A percentile compares a stretch with the other conserved stretches of the same genome.
phyloP scores from a whole-genome alignment of 2,888 invertebrate species.

The Ectemnius cavifrons region DNA sequence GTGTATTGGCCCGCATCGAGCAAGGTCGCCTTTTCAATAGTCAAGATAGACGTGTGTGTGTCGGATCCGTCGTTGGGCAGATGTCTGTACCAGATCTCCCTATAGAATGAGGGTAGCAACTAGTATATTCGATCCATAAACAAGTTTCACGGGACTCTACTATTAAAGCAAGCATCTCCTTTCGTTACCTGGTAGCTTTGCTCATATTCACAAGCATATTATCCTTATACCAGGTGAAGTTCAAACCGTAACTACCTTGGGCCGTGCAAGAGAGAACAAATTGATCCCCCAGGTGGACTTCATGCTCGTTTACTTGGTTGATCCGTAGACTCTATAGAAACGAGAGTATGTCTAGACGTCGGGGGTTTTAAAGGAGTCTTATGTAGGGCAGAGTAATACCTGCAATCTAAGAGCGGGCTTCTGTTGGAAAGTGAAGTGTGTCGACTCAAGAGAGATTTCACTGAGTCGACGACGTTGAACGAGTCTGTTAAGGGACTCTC shows the following conservation, averaged over 20 bases:
- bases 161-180: not conserved
- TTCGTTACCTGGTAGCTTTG: slow-evolving; percentile 84
- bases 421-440: slow-evolving; percentile 85
- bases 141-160: not conserved
- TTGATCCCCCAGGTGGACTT: slow-evolving; percentile 86
- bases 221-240: slow-evolving; percentile 91
- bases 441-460: slow-evolving; percentile 82
- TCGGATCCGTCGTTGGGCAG: slow-evolving; percentile 79
- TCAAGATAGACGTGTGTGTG: slow-evolving; percentile 84
- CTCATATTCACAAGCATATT: slow-evolving; percentile 87
- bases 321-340: slow-evolving; percentile 71
- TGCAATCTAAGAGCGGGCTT: slow-evolving; percentile 85
- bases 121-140: not conserved
- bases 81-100: slow-evolving; percentile 77
- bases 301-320: slow-evolving; percentile 70
- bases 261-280: slow-evolving; percentile 89
- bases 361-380: too few species aligned
- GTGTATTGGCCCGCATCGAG: slow-evolving; percentile 89
- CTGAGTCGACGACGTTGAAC: slow-evolving; percentile 82
- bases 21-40: slow-evolving; percentile 84
- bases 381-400: slow-evolving; percentile 76
- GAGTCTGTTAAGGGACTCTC: slow-evolving; percentile 80
- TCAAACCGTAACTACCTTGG: slow-evolving; percentile 86
- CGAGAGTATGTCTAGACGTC: not conserved
- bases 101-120: slow-evolving; percentile 44